Percentiles rank a stretch among this genome's conserved stretches.
Conservation (phyloP, 1,140 invertebrate species). For the Temnothorax longispinosus region DNA sequence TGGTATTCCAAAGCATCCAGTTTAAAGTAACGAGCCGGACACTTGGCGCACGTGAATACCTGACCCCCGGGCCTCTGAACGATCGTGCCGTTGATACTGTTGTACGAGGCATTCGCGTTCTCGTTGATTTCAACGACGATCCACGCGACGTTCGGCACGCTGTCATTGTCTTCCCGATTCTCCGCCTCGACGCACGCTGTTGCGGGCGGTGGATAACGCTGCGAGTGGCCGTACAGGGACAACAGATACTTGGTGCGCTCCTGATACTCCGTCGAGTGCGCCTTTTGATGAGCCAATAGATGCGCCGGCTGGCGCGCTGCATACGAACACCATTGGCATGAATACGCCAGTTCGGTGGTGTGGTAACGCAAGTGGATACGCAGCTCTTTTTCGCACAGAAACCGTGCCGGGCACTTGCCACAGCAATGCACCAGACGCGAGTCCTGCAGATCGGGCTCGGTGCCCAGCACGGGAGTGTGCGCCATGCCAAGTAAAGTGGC, state of each 20-base stretch:
- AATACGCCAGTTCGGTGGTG: slow-evolving; percentile 87
- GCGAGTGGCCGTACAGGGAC: slow-evolving; percentile 88
- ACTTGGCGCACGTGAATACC: slow-evolving; percentile 88
- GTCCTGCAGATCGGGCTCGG: slow-evolving; percentile 80
- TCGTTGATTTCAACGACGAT: slow-evolving; percentile 79
- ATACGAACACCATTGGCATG: slow-evolving; percentile 93
- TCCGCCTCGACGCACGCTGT: slow-evolving; percentile 86
- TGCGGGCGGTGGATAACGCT: slow-evolving; percentile 88
- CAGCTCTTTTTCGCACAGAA: slow-evolving; percentile 89
- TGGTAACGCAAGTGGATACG: slow-evolving; percentile 90
- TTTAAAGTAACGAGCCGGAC: slow-evolving; percentile 90
- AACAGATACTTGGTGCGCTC: slow-evolving; percentile 91
- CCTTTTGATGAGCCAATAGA: slow-evolving; percentile 90
- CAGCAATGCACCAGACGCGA: slow-evolving; percentile 86
- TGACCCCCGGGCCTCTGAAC: slow-evolving; percentile 72
- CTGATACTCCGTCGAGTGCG: slow-evolving; percentile 94
- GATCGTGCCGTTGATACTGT: neutral
- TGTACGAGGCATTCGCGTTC: neutral
- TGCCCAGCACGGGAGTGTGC: slow-evolving; percentile 72
- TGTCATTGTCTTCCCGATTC: slow-evolving; percentile 53
- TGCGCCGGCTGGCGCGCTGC: slow-evolving; percentile 90
- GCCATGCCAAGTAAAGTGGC: slow-evolving; percentile 76
- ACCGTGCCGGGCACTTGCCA: slow-evolving; percentile 91
- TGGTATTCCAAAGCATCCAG: slow-evolving; percentile 91
- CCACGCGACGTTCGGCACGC: slow-evolving; percentile 75